phyloP scores from a whole-genome alignment of 2,888 invertebrate genomes.

The Drosophila phalerata region DNA sequence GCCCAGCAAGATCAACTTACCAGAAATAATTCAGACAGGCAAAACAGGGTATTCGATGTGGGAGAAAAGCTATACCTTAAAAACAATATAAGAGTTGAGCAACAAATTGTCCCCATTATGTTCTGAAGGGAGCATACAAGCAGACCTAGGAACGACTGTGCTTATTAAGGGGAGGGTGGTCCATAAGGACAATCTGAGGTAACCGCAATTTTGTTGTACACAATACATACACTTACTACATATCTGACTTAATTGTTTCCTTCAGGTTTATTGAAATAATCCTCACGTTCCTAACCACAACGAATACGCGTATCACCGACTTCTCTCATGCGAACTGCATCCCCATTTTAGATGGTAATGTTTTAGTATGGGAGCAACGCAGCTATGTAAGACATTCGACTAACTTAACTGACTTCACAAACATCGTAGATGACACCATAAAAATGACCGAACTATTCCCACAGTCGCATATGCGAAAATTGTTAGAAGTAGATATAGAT shows the following conservation, averaged over 20 bases:
- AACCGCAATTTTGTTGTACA: too few species aligned
- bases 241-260: too few species aligned
- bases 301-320: background rate
- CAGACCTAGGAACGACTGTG: too few species aligned
- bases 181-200: too few species aligned
- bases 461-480: background rate
- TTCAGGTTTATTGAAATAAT: too few species aligned
- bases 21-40: too few species aligned
- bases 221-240: too few species aligned
- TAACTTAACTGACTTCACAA: background rate
- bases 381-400: background rate
- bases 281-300: too few species aligned
- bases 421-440: background rate
- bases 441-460: background rate
- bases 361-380: background rate
- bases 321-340: background rate
- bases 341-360: background rate
- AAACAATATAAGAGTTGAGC: background rate
- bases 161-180: too few species aligned
- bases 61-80: background rate
- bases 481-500: too few species aligned
- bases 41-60: background rate
- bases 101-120: constrained; percentile 44
- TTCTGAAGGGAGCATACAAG: too few species aligned
- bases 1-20: background rate